Base-by-base conservation (phyloP, 1,140 invertebrate genomes). In the Branchinecta lindahli region DNA sequence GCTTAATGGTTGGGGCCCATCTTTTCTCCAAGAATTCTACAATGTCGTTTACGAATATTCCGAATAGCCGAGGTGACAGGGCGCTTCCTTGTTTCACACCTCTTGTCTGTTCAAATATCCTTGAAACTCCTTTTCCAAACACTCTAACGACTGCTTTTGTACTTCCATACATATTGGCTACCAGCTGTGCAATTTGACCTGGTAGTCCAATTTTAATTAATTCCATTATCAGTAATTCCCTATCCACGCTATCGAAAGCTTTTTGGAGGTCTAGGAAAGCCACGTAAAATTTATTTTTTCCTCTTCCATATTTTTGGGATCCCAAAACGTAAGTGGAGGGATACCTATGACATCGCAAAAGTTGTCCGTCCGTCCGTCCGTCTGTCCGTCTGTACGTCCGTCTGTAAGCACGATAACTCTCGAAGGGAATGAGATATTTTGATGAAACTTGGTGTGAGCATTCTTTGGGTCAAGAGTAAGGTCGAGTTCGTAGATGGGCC, bases 231-330 rank as follows among this genome's bases (percentile, higher is more conserved):
- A 61, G 52, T 61, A 61, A 61, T 61, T 61, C 52, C 52, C 52
- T 61, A 61, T 61, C 52, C 52, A 61, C 52, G 52, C 52, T 61
- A 61, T 61, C 18, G 52, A 61, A 61, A 61, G 52, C 52, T 61
- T 12, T 61, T 61, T 61, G 52, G 52, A 61, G 52, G 52, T 61
- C 52, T 61, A 61, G 12, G 18, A 61, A 61, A 61, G 52, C 12
- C 52, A 61, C 52, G 52, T 61, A 61, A 61, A 61, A 61, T 61
- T 61, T 61, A 61, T 61, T 61, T 61, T 61, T 61, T 61, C 52
- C 52, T 61, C 52, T 61, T 61, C 52, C 52, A 61, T 61, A 61
- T 61, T 61, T 61, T 61, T n/a, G n/a, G n/a, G n/a, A n/a, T n/a
- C n/a, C n/a, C n/a, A n/a, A n/a, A n/a, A n/a, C n/a, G n/a, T n/a